A percentile compares a stretch with the other conserved stretches of the same genome.
phyloP scores from a whole-genome alignment of 2,888 invertebrate genomes.

The Nomada flava region DNA sequence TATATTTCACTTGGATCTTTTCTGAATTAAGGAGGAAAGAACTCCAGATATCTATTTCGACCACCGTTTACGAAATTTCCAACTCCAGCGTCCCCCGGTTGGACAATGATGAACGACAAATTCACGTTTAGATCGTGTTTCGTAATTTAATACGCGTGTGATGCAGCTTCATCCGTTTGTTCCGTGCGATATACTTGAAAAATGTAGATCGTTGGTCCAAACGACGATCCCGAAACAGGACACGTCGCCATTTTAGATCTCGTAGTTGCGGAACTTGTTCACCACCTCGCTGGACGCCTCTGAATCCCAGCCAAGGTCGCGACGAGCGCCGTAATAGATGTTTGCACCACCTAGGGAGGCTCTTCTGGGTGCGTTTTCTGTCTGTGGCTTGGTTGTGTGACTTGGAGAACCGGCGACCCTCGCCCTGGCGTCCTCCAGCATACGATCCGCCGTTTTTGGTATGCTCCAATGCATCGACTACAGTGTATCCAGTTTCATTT shows the following conservation, averaged over 20 bases:
- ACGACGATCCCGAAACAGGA: constrained; percentile 5
- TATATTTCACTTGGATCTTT: too few species aligned
- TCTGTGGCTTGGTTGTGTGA: constrained; percentile 85
- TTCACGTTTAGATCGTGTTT: constrained; percentile 16
- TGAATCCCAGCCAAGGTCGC: constrained; percentile 88
- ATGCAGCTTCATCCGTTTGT: neutral
- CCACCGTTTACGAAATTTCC: neutral
- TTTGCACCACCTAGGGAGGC: constrained; percentile 96
- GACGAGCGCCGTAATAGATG: constrained; percentile 86
- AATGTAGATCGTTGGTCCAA: constrained; percentile 46
- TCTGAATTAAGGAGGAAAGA: too few species aligned
- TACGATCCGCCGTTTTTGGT: constrained; percentile 95
- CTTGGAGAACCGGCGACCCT: constrained; percentile 84
- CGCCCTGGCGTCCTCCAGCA: constrained; percentile 87
- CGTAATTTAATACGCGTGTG: neutral
- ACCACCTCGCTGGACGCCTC: constrained; percentile 93
- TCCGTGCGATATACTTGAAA: constrained; percentile 32
- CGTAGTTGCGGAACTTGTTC: constrained; percentile 95
- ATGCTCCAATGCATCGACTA: constrained; percentile 97
- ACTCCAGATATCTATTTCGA: neutral
- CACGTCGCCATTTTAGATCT: constrained; percentile 89
- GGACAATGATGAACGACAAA: constrained; percentile 39
- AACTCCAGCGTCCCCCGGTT: constrained; percentile 3
- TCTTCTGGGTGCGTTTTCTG: constrained; percentile 87
- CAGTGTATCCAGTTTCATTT: constrained; percentile 5